Evolutionary conservation across 2,113 vertebrate genomes (phyloP).

Genomic region (Salvator merianae): DNA sequence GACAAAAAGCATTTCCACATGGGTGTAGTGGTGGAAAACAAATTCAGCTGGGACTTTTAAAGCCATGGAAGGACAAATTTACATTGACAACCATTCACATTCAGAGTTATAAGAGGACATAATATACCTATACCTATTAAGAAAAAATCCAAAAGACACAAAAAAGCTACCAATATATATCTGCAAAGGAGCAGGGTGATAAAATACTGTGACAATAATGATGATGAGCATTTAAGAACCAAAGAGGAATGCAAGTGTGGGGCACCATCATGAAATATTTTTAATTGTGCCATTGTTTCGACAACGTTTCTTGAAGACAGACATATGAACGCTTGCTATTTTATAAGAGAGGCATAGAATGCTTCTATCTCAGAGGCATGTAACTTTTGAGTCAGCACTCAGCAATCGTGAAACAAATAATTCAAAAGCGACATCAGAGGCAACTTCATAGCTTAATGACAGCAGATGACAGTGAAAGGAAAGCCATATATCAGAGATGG

Average conservation of each 20-base stretch:
- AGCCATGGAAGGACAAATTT: too few species aligned
- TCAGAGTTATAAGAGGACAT: too few species aligned
- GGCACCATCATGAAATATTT: not conserved
- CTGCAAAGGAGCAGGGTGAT: not conserved
- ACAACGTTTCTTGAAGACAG: constrained; percentile 43
- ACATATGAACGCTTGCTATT: constrained; percentile 41
- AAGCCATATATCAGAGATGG: constrained; percentile 52
- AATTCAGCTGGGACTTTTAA: too few species aligned
- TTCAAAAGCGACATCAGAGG: constrained; percentile 65
- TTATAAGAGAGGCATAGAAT: not conserved
- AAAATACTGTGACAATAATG: not conserved
- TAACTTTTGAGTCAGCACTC: constrained; percentile 62
- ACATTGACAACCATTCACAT: too few species aligned
- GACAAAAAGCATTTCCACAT: too few species aligned
- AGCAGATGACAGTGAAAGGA: constrained; percentile 50
- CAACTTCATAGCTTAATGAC: constrained; percentile 62
- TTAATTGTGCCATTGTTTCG: constrained; percentile 27
- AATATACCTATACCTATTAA: too few species aligned
- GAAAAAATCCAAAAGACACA: too few species aligned
- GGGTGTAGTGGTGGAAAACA: too few species aligned
- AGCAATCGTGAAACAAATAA: constrained; percentile 64
- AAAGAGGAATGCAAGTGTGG: not conserved
- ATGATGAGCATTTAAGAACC: not conserved
- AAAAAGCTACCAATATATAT: not conserved
- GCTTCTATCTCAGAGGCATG: constrained; percentile 22